These are phyloP conservation scores for Abrostola triplasia DNA, from an alignment of 2,888 invertebrate species.

Conservation along the genomic window DNA sequence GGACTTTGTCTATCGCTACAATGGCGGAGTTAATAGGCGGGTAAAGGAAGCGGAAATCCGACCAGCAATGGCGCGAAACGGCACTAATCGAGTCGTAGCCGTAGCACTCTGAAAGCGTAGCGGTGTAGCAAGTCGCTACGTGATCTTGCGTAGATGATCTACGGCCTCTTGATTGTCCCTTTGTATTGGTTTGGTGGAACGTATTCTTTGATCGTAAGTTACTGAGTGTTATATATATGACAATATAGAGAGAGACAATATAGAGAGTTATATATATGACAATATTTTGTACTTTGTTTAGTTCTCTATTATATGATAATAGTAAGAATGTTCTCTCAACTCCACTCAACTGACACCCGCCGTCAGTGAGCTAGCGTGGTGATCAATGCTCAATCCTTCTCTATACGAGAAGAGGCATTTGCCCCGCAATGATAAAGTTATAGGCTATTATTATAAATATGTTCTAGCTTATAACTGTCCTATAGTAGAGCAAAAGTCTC, in stretches of 20 bases:
- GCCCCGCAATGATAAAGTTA: too few species aligned
- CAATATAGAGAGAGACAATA: too few species aligned
- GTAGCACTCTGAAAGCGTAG: conserved; percentile 51
- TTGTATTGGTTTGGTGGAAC: neutral
- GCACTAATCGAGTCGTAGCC: conserved; percentile 39
- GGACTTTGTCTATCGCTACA: conserved; percentile 32
- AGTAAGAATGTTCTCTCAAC: too few species aligned
- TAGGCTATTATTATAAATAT: too few species aligned
- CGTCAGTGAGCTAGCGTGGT: too few species aligned
- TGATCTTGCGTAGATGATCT: conserved; percentile 46
- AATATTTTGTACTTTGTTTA: too few species aligned
- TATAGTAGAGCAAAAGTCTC: too few species aligned
- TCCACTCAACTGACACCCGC: too few species aligned
- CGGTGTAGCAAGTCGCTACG: conserved; percentile 51
- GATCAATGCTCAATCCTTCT: too few species aligned
- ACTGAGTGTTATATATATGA: neutral
- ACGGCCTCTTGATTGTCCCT: conserved; percentile 35
- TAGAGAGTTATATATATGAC: neutral
- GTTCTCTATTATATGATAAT: too few species aligned
- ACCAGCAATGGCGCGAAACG: conserved; percentile 36
- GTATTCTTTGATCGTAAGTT: neutral
- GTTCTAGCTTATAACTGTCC: too few species aligned
- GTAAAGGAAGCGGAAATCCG: conserved; percentile 26
- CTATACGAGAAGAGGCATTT: too few species aligned
- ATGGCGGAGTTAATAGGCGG: conserved; percentile 35